Evolutionary conservation across 2,888 invertebrate genomes (phyloP), one percentile per base, ranked within the genome.

Genomic region (Meghimatium bilineatum): DNA sequence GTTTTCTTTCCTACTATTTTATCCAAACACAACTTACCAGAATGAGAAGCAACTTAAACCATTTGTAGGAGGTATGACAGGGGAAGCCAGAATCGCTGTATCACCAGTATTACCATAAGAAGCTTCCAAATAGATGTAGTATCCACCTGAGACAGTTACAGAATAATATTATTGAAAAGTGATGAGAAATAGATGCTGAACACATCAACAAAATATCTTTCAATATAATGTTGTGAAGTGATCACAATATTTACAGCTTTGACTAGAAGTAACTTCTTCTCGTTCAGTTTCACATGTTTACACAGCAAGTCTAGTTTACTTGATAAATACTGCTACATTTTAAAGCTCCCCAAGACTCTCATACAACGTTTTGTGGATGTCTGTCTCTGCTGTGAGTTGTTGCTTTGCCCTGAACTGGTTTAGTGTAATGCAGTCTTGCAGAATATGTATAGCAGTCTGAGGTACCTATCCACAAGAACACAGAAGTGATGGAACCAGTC

Each of bases 61-160:
- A 26, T 80, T 29, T 3, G 86, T 74, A 3, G 90, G 90, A 3
- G 89, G 86, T 60, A 90, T 71, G 8, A 87, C 60, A 17, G 89
- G 89, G 17, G 91, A 89, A 12, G 84, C 6, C 8, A 92, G 87
- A 77, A 90, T 87, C 0, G 97, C 96, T 0, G 95, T 95, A 86
- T 96, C 96, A 87, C 96, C 96, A 10, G 94, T 88, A 23, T 95
- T 94, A 0, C 93, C 93, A 0, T 95, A 95, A 0, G 96, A 95
- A 29, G 96, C 96, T 91, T 97, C 97, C 85, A 97, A 95, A 89
- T 96, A 96, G 95, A 98, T 96, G 93, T 97, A 98, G 91, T 87
- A 89, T 23, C 92, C 92, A 87, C 80, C 36, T 79, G 66, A 29
- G 14, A 72, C 29, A 26, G 36, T 63, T 26, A 63, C 12, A n/a